Evolutionary conservation across 2,113 vertebrate species (phyloP).

Genomic region (Petrocephalus microphthalmus): DNA sequence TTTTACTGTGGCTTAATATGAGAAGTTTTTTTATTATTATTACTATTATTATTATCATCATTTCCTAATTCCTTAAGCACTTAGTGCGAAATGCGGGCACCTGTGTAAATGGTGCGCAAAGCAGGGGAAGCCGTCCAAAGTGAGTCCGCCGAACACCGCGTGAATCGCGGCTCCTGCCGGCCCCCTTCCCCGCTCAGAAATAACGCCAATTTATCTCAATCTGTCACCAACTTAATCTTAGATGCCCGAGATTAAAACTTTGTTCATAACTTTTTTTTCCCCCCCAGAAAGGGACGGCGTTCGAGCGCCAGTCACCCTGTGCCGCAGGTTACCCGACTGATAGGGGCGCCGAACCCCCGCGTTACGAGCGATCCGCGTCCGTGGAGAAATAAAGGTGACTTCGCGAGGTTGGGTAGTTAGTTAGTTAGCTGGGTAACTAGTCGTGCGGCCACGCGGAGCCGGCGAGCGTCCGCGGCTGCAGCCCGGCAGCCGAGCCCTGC

Average conservation of each 20-base stretch:
- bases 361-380: not conserved
- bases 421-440: no score
- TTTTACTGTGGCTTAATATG: not conserved
- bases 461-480: not conserved
- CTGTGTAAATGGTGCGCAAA: not conserved
- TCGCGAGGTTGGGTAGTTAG: no score
- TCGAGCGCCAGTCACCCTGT: not conserved
- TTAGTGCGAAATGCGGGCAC: not conserved
- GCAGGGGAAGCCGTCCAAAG: not conserved
- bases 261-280: not conserved
- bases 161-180: no score
- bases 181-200: not conserved
- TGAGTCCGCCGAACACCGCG: no score
- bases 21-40: not conserved
- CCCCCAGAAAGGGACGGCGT: not conserved
- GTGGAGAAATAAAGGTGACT: not conserved
- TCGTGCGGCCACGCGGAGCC: no score
- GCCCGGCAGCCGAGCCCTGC: constrained; percentile 21
- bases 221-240: not conserved
- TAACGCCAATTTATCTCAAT: not conserved
- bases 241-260: not conserved
- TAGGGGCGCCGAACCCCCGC: not conserved
- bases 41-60: not conserved
- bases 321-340: not conserved
- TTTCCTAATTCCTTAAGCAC: not conserved